phyloP scores from a whole-genome alignment of 2,113 vertebrate genomes.

The Athene noctua region DNA sequence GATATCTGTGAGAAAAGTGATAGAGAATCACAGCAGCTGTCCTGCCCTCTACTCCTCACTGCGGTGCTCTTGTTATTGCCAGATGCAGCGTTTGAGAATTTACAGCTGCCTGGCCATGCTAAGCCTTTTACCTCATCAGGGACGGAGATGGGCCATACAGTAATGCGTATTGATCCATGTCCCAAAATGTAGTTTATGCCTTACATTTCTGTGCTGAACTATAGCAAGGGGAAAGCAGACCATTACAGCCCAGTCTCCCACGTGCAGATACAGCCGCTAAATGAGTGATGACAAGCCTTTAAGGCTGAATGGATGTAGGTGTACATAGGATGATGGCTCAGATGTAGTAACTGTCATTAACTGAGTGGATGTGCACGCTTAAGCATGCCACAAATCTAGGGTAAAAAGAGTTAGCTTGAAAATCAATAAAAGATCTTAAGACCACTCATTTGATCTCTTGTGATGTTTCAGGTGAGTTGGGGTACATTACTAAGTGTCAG shows the following conservation, averaged over 20 bases:
- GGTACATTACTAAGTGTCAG: not conserved
- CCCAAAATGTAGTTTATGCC: constrained; percentile 41
- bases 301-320: not conserved
- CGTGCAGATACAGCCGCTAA: not conserved
- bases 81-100: not conserved
- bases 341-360: constrained; percentile 3
- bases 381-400: constrained; percentile 37
- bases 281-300: constrained; percentile 29
- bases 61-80: not conserved
- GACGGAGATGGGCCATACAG: not conserved
- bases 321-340: not conserved
- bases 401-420: constrained; percentile 9
- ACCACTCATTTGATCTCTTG: not conserved
- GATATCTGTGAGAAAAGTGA: not conserved
- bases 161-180: constrained; percentile 53
- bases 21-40: not conserved
- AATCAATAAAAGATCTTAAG: constrained; percentile 47
- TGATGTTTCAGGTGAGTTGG: not conserved
- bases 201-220: constrained; percentile 9
- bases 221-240: not conserved
- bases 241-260: not conserved
- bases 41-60: not conserved
- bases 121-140: constrained; percentile 50
- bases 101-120: not conserved
- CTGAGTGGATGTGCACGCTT: not conserved